Evolutionary conservation across 1,140 invertebrate species (phyloP), one percentile per base, ranked within the genome.

Genomic region (Cardiocondyla obscurior): DNA sequence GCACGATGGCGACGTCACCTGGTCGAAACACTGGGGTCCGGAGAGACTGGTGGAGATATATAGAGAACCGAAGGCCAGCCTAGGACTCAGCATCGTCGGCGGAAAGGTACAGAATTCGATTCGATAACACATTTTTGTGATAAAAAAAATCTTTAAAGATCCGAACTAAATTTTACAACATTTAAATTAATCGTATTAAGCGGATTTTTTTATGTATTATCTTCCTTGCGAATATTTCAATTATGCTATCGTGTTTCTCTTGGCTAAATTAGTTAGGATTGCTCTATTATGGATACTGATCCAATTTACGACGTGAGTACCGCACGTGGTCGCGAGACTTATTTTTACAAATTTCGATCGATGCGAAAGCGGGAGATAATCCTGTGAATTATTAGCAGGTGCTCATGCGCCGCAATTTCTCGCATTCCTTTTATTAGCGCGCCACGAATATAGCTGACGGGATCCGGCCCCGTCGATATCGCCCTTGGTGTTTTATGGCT

Each of bases 21-120:
- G 95, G 77, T 96, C 96, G 10, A 97, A 98, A 89, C 97, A 98
- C 77, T 99, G 98, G 98, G 98, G 98, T 0, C 96, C 97, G 0
- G 96, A 97, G 42, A 95, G 98, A 81, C 94, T 95, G 2, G 97
- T 99, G 5, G 94, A 96, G 82, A 94, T 99, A 36, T 94, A 95
- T 51, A 94, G 98, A 57, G 96, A 97, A 89, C 96, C 96, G 0
- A 96, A 96, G 22, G 95, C 96, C 94, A 95, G 96, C 90, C 94
- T 99, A 12, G 99, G 99, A 1, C 99, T 99, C 92, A 99, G 98
- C 93, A 99, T 99, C 89, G 98, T 99, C 60, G 98, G 99, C 72
- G 98, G 98, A 85, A 98, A 98, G 95, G 98, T 98, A 90, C n/a
- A n/a, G 10, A 39, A n/a, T n/a, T 16, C n/a, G 22, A 42, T 36